These are phyloP conservation scores for Dermatemys mawii DNA, from an alignment of 2,113 vertebrate genomes.

Conservation along the genomic window DNA sequence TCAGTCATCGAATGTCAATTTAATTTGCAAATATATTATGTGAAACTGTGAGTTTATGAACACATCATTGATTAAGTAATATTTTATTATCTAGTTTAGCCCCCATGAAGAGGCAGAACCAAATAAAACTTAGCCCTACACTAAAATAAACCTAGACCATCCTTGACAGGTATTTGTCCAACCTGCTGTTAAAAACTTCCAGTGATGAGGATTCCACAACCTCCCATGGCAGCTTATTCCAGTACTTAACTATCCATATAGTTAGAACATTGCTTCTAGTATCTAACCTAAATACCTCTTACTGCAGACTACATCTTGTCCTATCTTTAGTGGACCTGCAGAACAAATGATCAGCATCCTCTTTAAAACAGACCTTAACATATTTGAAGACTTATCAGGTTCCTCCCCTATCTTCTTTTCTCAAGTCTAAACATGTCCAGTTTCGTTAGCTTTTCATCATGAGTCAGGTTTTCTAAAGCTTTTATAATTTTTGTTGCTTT, in stretches of 20 bases:
- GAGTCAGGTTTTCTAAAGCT: background rate
- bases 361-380: background rate
- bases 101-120: background rate
- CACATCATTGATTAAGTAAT: background rate
- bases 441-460: background rate
- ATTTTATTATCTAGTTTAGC: background rate
- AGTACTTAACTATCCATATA: background rate
- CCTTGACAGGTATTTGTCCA: background rate
- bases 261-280: background rate
- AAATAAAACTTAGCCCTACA: no score
- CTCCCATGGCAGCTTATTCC: background rate
- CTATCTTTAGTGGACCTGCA: no score
- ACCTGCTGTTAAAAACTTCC: background rate
- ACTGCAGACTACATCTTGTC: background rate
- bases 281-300: background rate
- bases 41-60: no score
- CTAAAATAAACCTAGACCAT: background rate
- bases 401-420: background rate
- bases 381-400: background rate
- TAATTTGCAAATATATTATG: no score
- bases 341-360: no score
- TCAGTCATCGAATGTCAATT: no score
- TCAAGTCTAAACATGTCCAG: background rate
- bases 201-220: background rate
- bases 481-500: background rate